These are phyloP conservation scores for Rhopalosiphum padi DNA, from an alignment of 1,140 invertebrate species.

Conservation along the genomic window DNA sequence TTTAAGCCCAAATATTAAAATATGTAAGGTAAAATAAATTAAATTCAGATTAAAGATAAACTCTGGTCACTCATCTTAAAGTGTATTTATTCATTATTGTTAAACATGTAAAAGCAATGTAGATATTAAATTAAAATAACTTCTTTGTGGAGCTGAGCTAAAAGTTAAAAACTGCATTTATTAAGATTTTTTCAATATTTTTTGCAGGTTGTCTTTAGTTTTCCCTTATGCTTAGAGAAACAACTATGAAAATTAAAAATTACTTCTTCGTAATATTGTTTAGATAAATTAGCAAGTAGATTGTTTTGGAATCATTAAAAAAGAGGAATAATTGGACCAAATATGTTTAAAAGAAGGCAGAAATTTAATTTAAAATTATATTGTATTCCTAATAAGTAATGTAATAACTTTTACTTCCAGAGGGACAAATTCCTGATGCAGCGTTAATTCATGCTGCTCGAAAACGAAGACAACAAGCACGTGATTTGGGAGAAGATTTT, in stretches of 20 bases:
- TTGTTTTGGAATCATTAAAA: background rate
- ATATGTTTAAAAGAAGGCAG: background rate
- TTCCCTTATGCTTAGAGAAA: background rate
- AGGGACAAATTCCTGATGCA: slow-evolving; percentile 92
- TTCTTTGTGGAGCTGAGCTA: background rate
- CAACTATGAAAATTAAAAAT: background rate
- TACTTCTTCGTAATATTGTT: background rate
- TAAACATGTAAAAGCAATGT: background rate
- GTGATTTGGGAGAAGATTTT: slow-evolving; percentile 74
- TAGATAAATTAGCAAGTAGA: background rate
- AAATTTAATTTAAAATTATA: background rate
- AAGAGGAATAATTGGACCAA: background rate
- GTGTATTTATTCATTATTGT: background rate
- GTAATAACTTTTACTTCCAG: slow-evolving; percentile 62
- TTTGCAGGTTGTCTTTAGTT: background rate
- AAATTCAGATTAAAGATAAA: background rate
- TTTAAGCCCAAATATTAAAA: background rate
- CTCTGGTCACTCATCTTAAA: background rate
- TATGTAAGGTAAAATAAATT: background rate
- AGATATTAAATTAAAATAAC: background rate
- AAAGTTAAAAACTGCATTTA: background rate
- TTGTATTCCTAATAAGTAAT: background rate
- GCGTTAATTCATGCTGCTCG: slow-evolving; percentile 94
- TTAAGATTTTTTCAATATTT: background rate
- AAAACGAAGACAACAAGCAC: slow-evolving; percentile 87